Conservation (phyloP, 1,140 invertebrate species). For the Bombus sylvicola region DNA sequence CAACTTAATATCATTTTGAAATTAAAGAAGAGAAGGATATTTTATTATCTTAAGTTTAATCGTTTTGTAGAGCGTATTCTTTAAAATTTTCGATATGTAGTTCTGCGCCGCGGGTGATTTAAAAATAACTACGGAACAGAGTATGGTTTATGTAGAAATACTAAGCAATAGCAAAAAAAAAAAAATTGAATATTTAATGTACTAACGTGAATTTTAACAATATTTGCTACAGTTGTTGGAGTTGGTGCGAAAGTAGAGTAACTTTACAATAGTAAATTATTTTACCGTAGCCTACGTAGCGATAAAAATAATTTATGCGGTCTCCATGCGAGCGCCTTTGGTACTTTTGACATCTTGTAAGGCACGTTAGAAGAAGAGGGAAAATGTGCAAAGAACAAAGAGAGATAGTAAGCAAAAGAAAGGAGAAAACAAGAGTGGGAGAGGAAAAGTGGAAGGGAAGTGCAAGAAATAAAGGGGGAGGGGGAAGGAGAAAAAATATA, state of each 20-base stretch:
- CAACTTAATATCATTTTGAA: not conserved
- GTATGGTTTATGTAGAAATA: conserved; percentile 39
- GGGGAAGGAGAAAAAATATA: conserved; percentile 20
- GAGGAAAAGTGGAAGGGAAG: conserved; percentile 13
- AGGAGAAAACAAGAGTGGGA: conserved; percentile 41
- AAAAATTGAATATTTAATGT: not conserved
- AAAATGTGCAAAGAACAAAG: conserved; percentile 22
- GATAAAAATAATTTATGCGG: conserved; percentile 69
- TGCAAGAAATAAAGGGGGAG: not conserved
- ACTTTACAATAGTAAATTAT: conserved; percentile 30
- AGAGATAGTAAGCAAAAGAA: conserved; percentile 41
- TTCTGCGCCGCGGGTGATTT: conserved; percentile 67
- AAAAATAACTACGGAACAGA: conserved; percentile 70
- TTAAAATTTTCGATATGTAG: not conserved
- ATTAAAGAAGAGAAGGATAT: not conserved
- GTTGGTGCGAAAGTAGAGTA: not conserved
- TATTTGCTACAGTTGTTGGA: not conserved
- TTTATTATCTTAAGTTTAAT: not conserved
- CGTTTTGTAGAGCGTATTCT: conserved; percentile 28
- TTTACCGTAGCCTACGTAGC: conserved; percentile 34
- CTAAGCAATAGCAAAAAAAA: not conserved
- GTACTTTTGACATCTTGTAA: conserved; percentile 48
- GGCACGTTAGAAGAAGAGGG: conserved; percentile 34
- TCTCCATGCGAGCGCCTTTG: conserved; percentile 58
- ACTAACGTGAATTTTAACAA: conserved; percentile 6